A percentile compares a stretch with the other conserved stretches of the same genome.
phyloP scores from a whole-genome alignment of 1,140 invertebrate species.

The Drosophila serrata region DNA sequence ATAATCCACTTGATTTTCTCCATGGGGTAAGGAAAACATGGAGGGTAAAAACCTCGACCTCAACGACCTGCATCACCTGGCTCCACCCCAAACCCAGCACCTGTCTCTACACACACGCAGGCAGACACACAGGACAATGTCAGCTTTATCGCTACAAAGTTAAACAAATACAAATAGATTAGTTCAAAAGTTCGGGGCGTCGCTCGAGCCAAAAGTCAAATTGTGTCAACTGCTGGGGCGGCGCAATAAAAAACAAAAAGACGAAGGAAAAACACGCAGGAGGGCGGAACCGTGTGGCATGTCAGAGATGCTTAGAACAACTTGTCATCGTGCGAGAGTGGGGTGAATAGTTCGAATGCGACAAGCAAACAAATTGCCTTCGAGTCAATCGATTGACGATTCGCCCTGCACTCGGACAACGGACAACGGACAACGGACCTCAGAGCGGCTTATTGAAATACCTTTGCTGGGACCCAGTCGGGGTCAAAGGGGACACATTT shows the following conservation, averaged over 20 bases:
- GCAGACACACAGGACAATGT: slow-evolving; percentile 33
- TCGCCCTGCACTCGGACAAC: slow-evolving; percentile 22
- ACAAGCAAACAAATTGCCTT: slow-evolving; percentile 74
- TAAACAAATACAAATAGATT: slow-evolving; percentile 82
- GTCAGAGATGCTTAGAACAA: slow-evolving; percentile 35
- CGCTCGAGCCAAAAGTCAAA: slow-evolving; percentile 71
- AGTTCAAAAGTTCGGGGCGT: slow-evolving; percentile 72
- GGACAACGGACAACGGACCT: not conserved
- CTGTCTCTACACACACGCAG: slow-evolving; percentile 33
- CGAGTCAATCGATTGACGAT: slow-evolving; percentile 58
- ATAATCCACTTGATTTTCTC: slow-evolving; percentile 3
- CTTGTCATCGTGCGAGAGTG: slow-evolving; percentile 19
- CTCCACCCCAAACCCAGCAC: slow-evolving; percentile 8
- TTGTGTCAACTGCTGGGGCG: slow-evolving; percentile 66
- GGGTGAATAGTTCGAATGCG: slow-evolving; percentile 36
- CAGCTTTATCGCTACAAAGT: slow-evolving; percentile 69
- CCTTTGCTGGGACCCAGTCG: slow-evolving; percentile 6
- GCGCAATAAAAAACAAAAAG: slow-evolving; percentile 37
- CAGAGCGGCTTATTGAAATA: slow-evolving; percentile 51
- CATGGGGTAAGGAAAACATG: not conserved
- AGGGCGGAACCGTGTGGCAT: slow-evolving; percentile 22
- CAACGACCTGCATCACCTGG: slow-evolving; percentile 8
- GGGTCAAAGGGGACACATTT: slow-evolving; percentile 39
- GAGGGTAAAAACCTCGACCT: not conserved
- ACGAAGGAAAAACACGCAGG: slow-evolving; percentile 8